Evolutionary conservation across 2,888 invertebrate genomes (phyloP).

Genomic region (Girardia tigrina): DNA sequence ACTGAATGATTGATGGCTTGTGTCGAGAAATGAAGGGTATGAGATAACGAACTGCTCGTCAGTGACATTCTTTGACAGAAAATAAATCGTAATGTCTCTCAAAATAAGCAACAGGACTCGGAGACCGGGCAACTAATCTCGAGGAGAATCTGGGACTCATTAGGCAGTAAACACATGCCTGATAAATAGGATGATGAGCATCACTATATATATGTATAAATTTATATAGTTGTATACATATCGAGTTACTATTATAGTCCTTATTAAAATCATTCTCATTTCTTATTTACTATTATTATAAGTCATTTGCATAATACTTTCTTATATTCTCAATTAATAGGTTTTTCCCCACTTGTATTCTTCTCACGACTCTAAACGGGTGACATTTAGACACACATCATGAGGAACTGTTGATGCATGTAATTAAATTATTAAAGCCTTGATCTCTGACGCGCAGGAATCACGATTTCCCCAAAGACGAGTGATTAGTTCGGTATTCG

Average conservation of each 20-base stretch:
- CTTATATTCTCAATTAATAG: neutral
- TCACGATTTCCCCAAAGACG: neutral
- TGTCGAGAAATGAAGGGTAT: neutral
- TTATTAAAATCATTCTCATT: neutral
- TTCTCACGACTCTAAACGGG: neutral
- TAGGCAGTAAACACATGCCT: neutral
- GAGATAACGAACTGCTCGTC: conserved; percentile 8
- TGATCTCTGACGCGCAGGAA: neutral
- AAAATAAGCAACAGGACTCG: conserved; percentile 15
- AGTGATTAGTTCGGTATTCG: neutral
- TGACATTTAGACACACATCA: conserved; percentile 15
- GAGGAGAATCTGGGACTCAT: conserved; percentile 6
- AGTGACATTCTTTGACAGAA: conserved; percentile 20
- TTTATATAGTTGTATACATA: no score
- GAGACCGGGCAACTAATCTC: neutral
- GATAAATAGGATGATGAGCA: conserved; percentile 13
- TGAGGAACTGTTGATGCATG: conserved; percentile 9
- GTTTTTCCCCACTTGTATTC: neutral
- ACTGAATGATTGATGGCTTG: conserved; percentile 9
- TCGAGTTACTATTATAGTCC: neutral
- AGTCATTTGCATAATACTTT: no score
- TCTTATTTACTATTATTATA: neutral
- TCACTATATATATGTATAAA: no score
- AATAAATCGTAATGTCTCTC: conserved; percentile 11
- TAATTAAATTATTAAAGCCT: conserved; percentile 15